phyloP scores from a whole-genome alignment of 2,797 vertebrate genomes.

The Xenentodon cancila region DNA sequence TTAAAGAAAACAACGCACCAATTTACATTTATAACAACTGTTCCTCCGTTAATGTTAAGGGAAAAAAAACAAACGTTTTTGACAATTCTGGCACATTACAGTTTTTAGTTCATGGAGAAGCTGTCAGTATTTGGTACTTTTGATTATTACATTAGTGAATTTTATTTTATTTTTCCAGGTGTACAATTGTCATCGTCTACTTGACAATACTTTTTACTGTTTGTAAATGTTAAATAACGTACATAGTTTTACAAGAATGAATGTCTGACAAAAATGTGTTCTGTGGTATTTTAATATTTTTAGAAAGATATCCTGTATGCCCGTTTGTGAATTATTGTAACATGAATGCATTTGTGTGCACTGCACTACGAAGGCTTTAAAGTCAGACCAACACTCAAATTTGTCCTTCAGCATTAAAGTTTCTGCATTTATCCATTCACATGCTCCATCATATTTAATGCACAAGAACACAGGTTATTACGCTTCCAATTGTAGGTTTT shows the following conservation, averaged over 20 bases:
- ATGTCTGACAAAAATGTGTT: slow-evolving; percentile 72
- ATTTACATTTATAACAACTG: slow-evolving; percentile 25
- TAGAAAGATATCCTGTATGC: slow-evolving; percentile 48
- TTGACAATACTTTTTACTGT: slow-evolving; percentile 75
- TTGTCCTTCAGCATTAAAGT: slow-evolving; percentile 18
- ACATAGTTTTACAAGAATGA: slow-evolving; percentile 81
- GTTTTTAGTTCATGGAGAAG: slow-evolving; percentile 15
- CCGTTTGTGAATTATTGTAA: slow-evolving; percentile 63
- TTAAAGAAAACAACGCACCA: slow-evolving; percentile 22
- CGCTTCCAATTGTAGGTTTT: not conserved
- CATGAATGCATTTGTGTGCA: slow-evolving; percentile 38
- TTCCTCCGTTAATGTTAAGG: slow-evolving; percentile 8
- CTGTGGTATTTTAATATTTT: slow-evolving; percentile 83
- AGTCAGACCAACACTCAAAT: slow-evolving; percentile 16
- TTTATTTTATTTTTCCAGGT: slow-evolving; percentile 50
- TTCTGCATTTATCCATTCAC: slow-evolving; percentile 37
- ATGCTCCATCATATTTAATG: slow-evolving; percentile 13
- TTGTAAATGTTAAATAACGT: slow-evolving; percentile 81
- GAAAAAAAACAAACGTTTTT: not conserved
- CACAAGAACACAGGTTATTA: not conserved
- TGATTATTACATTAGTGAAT: slow-evolving; percentile 18
- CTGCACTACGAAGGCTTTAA: slow-evolving; percentile 28
- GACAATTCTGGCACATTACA: slow-evolving; percentile 1
- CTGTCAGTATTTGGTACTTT: slow-evolving; percentile 14
- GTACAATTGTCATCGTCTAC: slow-evolving; percentile 68